Evolutionary conservation across 2,797 vertebrate species (phyloP).

Genomic region (Lepidocolaptes lacrymiger): DNA sequence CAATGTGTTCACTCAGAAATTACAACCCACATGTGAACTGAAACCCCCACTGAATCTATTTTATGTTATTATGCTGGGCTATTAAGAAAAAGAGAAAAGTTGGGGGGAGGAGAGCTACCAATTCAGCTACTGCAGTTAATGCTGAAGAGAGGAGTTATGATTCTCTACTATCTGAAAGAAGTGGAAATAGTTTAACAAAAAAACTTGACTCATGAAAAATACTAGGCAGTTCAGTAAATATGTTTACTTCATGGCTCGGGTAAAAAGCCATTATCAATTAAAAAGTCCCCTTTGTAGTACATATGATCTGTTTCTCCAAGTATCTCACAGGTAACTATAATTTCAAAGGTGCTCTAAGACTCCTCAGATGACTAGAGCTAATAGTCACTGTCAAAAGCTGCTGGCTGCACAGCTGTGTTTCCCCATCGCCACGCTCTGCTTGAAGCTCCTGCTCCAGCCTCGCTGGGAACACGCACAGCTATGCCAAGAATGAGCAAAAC

Average conservation of each 20-base stretch:
- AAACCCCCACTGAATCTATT: background rate
- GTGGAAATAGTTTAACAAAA: background rate
- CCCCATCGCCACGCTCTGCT: background rate
- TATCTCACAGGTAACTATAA: background rate
- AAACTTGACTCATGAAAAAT: background rate
- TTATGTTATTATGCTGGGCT: background rate
- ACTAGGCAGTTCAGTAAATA: background rate
- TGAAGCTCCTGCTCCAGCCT: constrained; percentile 18
- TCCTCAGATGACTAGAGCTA: background rate
- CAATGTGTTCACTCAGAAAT: background rate
- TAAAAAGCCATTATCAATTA: background rate
- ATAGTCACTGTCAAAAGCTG: background rate
- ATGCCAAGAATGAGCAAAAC: constrained; percentile 39
- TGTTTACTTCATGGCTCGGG: background rate
- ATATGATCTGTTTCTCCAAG: background rate
- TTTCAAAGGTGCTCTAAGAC: background rate
- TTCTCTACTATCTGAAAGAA: background rate
- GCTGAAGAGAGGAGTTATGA: background rate
- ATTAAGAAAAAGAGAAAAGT: background rate
- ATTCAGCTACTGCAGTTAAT: background rate
- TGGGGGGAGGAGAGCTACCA: background rate
- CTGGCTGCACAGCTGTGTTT: background rate
- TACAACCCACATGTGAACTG: background rate
- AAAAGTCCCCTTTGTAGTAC: background rate
- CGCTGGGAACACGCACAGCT: constrained; percentile 1